phyloP scores from a whole-genome alignment of 1,140 invertebrate genomes.

The Oppia nitens region DNA sequence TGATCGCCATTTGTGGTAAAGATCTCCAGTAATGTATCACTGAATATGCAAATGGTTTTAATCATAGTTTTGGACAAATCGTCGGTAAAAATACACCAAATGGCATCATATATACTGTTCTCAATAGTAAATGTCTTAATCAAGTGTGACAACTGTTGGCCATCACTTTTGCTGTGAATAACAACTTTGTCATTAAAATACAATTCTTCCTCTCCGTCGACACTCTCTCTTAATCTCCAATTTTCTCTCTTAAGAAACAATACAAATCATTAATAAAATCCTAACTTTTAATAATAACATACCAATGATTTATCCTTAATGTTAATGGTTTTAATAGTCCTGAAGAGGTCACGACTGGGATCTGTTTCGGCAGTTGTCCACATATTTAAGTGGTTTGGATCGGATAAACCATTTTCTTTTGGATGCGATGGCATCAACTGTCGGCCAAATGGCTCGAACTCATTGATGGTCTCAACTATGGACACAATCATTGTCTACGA shows the following conservation, averaged over 20 bases:
- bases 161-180: slow-evolving; percentile 44
- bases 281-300: neutral
- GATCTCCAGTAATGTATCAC: slow-evolving; percentile 55
- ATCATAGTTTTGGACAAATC: slow-evolving; percentile 25
- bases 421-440: neutral
- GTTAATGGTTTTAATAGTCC: slow-evolving; percentile 29
- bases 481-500: neutral
- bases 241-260: neutral
- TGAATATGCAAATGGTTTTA: slow-evolving; percentile 51
- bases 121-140: slow-evolving; percentile 56
- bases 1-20: slow-evolving; percentile 63
- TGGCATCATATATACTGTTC: slow-evolving; percentile 55
- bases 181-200: slow-evolving; percentile 68
- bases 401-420: neutral
- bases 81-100: slow-evolving; percentile 47
- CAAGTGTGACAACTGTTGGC: slow-evolving; percentile 25
- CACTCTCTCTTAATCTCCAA: slow-evolving; percentile 15
- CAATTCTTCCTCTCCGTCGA: slow-evolving; percentile 60
- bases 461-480: neutral
- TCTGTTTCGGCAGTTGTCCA: slow-evolving; percentile 8
- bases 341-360: slow-evolving; percentile 28
- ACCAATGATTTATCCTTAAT: slow-evolving; percentile 23
- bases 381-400: neutral
- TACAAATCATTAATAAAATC: neutral
- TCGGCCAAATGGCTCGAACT: neutral